These are phyloP conservation scores for Odontothrips loti DNA, from an alignment of 2,888 invertebrate genomes.

Conservation along the genomic window DNA sequence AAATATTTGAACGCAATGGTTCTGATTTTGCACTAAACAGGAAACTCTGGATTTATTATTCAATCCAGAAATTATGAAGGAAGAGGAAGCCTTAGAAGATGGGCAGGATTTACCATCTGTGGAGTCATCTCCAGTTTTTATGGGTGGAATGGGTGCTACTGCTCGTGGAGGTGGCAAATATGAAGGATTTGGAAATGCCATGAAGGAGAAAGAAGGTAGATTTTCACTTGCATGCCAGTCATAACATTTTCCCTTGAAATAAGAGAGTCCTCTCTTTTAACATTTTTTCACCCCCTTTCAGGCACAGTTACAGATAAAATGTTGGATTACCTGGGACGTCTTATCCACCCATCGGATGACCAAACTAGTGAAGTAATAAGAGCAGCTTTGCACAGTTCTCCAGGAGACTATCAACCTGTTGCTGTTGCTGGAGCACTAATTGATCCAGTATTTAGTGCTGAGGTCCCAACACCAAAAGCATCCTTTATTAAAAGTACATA, in stretches of 20 bases:
- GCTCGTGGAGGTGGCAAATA: slow-evolving; percentile 34
- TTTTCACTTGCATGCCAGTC: neutral
- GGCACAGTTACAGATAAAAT: slow-evolving; percentile 35
- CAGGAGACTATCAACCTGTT: slow-evolving; percentile 36
- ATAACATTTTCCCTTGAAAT: no score
- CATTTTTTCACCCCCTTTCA: slow-evolving; percentile 23
- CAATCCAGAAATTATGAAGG: slow-evolving; percentile 34
- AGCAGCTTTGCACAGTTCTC: slow-evolving; percentile 33
- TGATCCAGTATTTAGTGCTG: neutral
- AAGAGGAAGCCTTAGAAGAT: slow-evolving; percentile 33
- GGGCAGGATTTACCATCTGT: neutral
- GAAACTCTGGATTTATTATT: slow-evolving; percentile 35
- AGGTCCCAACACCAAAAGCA: neutral
- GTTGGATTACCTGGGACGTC: slow-evolving; percentile 34
- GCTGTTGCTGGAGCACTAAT: neutral
- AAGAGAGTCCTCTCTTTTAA: no score
- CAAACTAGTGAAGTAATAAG: slow-evolving; percentile 32
- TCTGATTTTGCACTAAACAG: slow-evolving; percentile 33
- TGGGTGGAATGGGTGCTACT: slow-evolving; percentile 36
- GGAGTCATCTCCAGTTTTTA: slow-evolving; percentile 13
- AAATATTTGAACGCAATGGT: no score
- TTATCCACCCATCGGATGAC: slow-evolving; percentile 34
- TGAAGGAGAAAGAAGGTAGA: neutral
- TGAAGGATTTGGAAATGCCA: slow-evolving; percentile 37
- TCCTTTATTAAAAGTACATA: neutral